Conservation (phyloP, 2,113 vertebrate species). For the Natator depressus region DNA sequence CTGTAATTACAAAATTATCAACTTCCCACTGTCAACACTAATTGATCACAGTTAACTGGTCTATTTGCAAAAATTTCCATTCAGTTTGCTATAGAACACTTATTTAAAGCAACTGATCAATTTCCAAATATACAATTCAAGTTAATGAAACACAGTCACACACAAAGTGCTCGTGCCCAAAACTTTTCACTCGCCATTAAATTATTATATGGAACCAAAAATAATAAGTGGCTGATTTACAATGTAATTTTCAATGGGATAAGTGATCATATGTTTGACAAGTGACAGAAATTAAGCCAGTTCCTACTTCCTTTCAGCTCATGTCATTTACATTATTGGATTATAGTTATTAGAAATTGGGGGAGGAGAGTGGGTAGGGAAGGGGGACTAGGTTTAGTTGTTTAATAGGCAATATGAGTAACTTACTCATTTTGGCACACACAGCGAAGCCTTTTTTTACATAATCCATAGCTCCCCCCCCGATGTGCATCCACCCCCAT, state of each 20-base stretch:
- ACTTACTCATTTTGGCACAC: slow-evolving; percentile 30
- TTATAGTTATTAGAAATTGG: slow-evolving; percentile 58
- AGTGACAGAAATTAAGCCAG: slow-evolving; percentile 22
- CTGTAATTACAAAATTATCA: slow-evolving; percentile 58
- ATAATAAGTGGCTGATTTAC: neutral
- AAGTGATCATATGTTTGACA: neutral
- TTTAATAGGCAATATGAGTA: neutral
- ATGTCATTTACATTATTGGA: slow-evolving; percentile 15
- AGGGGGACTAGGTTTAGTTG: slow-evolving; percentile 36
- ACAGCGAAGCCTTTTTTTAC: slow-evolving; percentile 48
- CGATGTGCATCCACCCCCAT: slow-evolving; percentile 61
- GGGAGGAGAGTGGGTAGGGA: slow-evolving; percentile 48
- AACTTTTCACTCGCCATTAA: neutral
- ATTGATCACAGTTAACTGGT: slow-evolving; percentile 6
- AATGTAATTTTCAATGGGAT: neutral
- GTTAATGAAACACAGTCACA: neutral
- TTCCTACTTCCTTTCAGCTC: slow-evolving; percentile 52
- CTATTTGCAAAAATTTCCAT: neutral
- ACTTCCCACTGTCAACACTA: slow-evolving; percentile 6
- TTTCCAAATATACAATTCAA: neutral
- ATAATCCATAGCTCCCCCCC: slow-evolving; percentile 18
- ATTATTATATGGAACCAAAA: neutral
- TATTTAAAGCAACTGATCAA: neutral
- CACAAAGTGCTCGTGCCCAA: accelerated
- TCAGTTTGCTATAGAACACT: neutral